A percentile compares a stretch with the other conserved stretches of the same genome.
These are phyloP conservation scores for Drosophila dives DNA, from an alignment of 2,888 invertebrate species.

Conservation along the genomic window DNA sequence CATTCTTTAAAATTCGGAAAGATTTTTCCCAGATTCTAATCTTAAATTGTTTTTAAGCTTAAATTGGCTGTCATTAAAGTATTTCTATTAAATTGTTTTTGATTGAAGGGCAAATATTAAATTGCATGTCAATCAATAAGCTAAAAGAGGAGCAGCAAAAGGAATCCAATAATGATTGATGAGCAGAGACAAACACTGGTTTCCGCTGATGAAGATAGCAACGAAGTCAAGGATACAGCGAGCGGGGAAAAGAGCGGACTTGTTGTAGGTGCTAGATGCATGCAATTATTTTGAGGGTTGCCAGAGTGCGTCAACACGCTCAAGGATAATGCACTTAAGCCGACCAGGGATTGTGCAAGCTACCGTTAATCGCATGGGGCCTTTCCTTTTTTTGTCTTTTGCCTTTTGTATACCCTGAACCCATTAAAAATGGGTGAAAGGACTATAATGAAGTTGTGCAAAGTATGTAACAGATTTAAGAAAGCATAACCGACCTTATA, in stretches of 20 bases:
- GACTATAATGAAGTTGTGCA: background rate
- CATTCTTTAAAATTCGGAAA: background rate
- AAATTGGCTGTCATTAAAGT: background rate
- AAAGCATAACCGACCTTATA: background rate
- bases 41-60: background rate
- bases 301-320: slow-evolving; percentile 32
- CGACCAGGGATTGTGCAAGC: slow-evolving; percentile 22
- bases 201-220: background rate
- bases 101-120: slow-evolving; percentile 33
- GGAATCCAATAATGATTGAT: slow-evolving; percentile 47
- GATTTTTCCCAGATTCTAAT: background rate
- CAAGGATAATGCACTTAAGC: slow-evolving; percentile 66
- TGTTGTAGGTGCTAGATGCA: slow-evolving; percentile 19
- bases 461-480: background rate
- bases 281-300: slow-evolving; percentile 53
- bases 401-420: background rate
- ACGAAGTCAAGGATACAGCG: slow-evolving; percentile 35
- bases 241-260: background rate
- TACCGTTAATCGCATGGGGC: slow-evolving; percentile 28
- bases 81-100: slow-evolving; percentile 18
- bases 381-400: background rate
- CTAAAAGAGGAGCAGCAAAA: background rate
- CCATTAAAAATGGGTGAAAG: background rate
- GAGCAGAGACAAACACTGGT: slow-evolving; percentile 2
- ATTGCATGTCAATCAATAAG: slow-evolving; percentile 26